Evolutionary conservation across 2,888 invertebrate genomes (phyloP).

Genomic region (Lutraria lutraria): DNA sequence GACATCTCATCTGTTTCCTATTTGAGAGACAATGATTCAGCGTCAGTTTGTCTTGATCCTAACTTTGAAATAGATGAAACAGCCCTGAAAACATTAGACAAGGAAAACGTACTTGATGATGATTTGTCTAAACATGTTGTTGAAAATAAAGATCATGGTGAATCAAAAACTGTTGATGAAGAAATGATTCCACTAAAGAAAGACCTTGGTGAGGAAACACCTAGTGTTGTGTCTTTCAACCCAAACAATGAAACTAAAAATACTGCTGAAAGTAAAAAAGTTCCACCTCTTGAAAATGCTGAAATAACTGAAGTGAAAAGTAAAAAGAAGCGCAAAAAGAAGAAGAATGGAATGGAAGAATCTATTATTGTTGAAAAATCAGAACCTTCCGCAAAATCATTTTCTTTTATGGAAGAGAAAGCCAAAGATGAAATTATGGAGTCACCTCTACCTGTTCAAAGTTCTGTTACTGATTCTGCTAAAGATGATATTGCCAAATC

Average conservation of each 20-base stretch:
- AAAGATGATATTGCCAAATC: neutral
- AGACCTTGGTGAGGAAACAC: neutral
- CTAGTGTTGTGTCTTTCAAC: neutral
- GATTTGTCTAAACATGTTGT: neutral
- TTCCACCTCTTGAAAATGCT: neutral
- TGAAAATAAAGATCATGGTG: neutral
- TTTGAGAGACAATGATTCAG: neutral
- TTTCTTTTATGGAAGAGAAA: neutral
- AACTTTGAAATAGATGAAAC: neutral
- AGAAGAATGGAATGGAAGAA: slow-evolving; percentile 42
- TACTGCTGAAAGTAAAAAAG: neutral
- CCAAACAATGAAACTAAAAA: neutral
- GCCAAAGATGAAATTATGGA: neutral
- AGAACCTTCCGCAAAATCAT: neutral
- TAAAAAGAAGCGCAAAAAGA: slow-evolving; percentile 52
- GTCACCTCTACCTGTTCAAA: neutral
- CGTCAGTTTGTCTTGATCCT: neutral
- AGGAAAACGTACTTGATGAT: neutral
- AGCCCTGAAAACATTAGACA: neutral
- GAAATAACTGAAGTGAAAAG: slow-evolving; percentile 55
- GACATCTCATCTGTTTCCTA: neutral
- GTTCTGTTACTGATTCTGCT: neutral
- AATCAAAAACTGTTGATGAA: neutral
- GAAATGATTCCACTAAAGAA: neutral
- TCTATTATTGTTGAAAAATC: slow-evolving; percentile 39